Base-by-base conservation (phyloP, 92 coral and sea anemone species). In the Plumapathes pennacea region DNA sequence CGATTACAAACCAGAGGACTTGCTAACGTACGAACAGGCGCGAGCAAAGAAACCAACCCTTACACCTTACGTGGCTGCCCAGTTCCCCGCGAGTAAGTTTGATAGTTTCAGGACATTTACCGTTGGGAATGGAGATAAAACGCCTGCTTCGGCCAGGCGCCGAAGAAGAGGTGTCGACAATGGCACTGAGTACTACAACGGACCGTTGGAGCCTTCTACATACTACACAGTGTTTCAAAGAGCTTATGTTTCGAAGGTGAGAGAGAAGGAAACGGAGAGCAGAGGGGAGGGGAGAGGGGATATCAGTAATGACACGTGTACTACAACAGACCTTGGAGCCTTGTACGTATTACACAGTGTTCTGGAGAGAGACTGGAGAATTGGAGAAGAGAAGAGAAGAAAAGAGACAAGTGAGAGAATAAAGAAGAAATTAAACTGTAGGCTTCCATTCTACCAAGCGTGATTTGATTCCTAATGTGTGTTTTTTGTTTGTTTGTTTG, bases 1-100 rank as follows among this genome's bases (percentile, higher is more conserved):
- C 41, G 10, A 25, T 2, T 68, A 52, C 62, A 72, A 48, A 46
- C 72, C 57, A 20, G 12, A 51, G 1, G 85, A 72, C 8, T 47
- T 87, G 33, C 29, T 48, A 7, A 77, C 85, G 1, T 87, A 87
- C 63, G 71, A 77, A 4, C 58, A 76, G 38, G 95, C 95, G 11
- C 57, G 33, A 5, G 23, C 20, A 28, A 62, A 13, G 53, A 72
- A 71, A 36, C 77, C 78, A 0, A 38, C 20, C 3, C 63, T 50
- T 11, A 77, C 72, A 14, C 95, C 95, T 3, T 87, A 87, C 69
- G 69, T 87, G 14, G 67, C 95, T 4, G 89, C 68, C n/a, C 67
- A 82, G 26, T 87, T 87, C 50, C 10, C 14, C 3, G 95, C 80
- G 11, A 10, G 44, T 6, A 76, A 72, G 1, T 87, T 87, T 27